Conservation (phyloP, 2,888 invertebrate species). For the Sphaerophoria rueppellii region DNA sequence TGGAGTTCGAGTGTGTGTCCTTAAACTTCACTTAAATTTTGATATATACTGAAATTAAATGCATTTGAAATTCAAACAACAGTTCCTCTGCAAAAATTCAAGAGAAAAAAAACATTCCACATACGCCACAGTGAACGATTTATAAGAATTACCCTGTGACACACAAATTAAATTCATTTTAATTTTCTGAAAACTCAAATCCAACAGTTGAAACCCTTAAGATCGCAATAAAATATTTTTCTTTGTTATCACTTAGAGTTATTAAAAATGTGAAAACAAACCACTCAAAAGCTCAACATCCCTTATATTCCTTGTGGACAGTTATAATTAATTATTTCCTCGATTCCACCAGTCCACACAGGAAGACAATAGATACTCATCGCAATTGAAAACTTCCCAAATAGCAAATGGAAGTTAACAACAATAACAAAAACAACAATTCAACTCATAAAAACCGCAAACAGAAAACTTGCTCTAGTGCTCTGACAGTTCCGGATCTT, state of each 20-base stretch:
- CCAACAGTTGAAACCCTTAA: too few species aligned
- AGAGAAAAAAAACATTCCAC: too few species aligned
- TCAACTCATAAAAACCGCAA: neutral
- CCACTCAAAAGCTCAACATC: neutral
- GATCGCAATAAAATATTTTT: neutral
- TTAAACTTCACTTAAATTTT: too few species aligned
- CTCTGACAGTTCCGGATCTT: constrained; percentile 10
- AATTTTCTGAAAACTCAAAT: too few species aligned
- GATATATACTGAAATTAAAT: neutral
- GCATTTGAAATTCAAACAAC: too few species aligned
- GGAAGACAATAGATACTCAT: neutral
- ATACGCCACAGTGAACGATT: too few species aligned
- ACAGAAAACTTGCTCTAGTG: constrained; percentile 13
- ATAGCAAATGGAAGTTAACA: neutral
- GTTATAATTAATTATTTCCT: constrained; percentile 24
- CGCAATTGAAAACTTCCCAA: neutral
- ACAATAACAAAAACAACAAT: neutral
- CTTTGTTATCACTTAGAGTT: neutral
- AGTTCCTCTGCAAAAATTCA: too few species aligned
- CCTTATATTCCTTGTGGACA: neutral
- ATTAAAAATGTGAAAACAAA: neutral
- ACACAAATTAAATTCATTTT: too few species aligned
- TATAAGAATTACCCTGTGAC: too few species aligned
- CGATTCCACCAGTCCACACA: neutral
- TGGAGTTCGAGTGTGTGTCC: constrained; percentile 5